Evolutionary conservation across 1,140 invertebrate genomes (phyloP), one percentile per base, ranked within the genome.

Genomic region (Drosophila pseudoobscura): DNA sequence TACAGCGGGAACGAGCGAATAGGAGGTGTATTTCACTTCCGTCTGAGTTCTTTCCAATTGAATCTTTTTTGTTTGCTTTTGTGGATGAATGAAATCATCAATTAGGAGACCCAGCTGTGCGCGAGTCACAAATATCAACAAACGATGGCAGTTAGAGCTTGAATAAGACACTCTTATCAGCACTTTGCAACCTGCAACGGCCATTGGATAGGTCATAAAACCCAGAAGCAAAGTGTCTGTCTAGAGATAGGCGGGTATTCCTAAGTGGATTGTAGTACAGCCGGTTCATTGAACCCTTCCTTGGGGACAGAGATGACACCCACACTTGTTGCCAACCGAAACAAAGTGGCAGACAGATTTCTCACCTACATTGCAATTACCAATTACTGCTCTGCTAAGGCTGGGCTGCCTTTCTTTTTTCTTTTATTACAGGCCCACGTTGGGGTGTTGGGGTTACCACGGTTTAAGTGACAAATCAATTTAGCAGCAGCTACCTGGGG

Each of bases 381-480:
- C 13, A 39, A 39, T 39, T 39, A 39, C 35, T 39, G 11, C 35
- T 39, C 35, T 11, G 35, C 35, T 13, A 6, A 31, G 29, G 11
- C 31, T 11, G 9, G 24, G 15, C 65, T 62, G 47, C 55, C 47
- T 41, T 59, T 70, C 47, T 63, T 63, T 61, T 57, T 69, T 44
- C 3, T 13, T 39, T 39, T 13, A 59, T 56, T 45, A 31, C 11
- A 44, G 15, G 4, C 2, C 13, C 15, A 26, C 6, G 41, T 7
- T 15, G 6, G 35, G 35, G 35, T 39, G 35, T 39, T 39, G 35
- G 17, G 13, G 43, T 20, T 56, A 45, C 41, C 43, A 17, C n/a
- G 22, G 15, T 53, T 20, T 22, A 20, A 53, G 63, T 72, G 68
- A 50, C 54, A 63, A 53, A 74, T 80, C 57, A 60, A 63, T 73